Evolutionary conservation across 2,888 invertebrate species (phyloP), one percentile per base, ranked within the genome.

Genomic region (Oxystoma pomonae): DNA sequence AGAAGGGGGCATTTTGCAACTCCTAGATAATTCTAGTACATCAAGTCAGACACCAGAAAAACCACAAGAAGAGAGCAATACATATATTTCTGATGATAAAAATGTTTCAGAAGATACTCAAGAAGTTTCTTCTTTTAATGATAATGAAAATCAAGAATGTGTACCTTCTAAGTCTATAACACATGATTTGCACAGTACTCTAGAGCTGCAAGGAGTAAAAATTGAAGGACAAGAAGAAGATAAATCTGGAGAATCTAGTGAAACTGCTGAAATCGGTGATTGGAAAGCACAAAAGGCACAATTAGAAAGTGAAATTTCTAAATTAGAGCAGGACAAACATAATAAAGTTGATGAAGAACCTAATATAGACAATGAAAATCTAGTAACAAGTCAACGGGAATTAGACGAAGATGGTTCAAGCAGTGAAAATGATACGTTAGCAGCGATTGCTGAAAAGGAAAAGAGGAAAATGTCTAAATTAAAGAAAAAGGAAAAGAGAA

Each of bases 181-280:
- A 12, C n/a, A n/a, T n/a, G 35, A 35, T 35, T 35, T 35, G 12
- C 3, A 53, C 5, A 53, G 7, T 53, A n/a, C 3, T 53, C 7
- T 7, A 7, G 16, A 59, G 64, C 60, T 65, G 64, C 19, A 67
- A 63, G n/a, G 17, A 55, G 17, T n/a, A n/a, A 55, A 55, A 55
- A 16, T 16, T 55, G 16, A 55, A 55, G 55, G 9, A 55, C 16
- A 57, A 57, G 18, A 35, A 3, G 35, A 35, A 35, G 35, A 35
- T 3, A 35, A 35, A 7, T 35, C 35, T 7, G 35, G 35, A 35
- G 35, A 35, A 35, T 35, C 35, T 12, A 35, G 35, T 35, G 35
- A 35, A 35, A 35, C 35, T 35, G 5, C 3, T 7, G 35, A 35
- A 35, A 35, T 35, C 3, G 35, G 35, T 7, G 35, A 35, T 35